Conservation (phyloP, 2,888 invertebrate genomes). For the Spatulosminthurus flaviceps region DNA sequence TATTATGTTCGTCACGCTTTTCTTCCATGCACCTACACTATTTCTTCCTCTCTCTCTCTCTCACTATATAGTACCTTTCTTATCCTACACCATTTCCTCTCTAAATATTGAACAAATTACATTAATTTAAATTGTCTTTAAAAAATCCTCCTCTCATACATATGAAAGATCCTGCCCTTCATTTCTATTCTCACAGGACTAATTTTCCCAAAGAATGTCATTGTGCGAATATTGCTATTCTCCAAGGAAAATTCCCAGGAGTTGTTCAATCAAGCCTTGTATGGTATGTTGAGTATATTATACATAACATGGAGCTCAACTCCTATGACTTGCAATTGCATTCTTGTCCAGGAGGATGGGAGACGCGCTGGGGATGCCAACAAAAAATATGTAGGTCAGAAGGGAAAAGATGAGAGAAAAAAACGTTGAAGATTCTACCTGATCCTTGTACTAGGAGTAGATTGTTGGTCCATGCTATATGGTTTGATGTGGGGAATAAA, state of each 20-base stretch:
- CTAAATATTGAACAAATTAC: too few species aligned
- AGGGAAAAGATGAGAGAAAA: neutral
- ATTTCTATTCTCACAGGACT: too few species aligned
- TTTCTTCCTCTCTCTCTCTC: neutral
- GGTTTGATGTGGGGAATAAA: conserved; percentile 26
- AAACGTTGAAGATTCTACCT: neutral
- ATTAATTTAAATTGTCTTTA: too few species aligned
- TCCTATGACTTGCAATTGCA: neutral
- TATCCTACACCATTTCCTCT: neutral
- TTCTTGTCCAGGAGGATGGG: neutral
- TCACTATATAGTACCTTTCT: neutral
- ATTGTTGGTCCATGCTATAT: neutral
- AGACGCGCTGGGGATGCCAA: neutral
- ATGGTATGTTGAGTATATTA: too few species aligned
- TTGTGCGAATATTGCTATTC: too few species aligned
- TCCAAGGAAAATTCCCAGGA: too few species aligned
- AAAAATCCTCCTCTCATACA: too few species aligned
- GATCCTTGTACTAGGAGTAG: too few species aligned
- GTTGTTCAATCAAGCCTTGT: too few species aligned
- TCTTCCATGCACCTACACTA: neutral
- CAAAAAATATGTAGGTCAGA: conserved; percentile 1
- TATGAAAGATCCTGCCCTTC: too few species aligned
- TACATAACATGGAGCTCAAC: too few species aligned
- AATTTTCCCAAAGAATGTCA: too few species aligned
- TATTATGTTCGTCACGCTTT: neutral